Percentiles rank a stretch among this genome's conserved stretches.
phyloP scores from a whole-genome alignment of 1,140 invertebrate species.

The Argopecten irradians region DNA sequence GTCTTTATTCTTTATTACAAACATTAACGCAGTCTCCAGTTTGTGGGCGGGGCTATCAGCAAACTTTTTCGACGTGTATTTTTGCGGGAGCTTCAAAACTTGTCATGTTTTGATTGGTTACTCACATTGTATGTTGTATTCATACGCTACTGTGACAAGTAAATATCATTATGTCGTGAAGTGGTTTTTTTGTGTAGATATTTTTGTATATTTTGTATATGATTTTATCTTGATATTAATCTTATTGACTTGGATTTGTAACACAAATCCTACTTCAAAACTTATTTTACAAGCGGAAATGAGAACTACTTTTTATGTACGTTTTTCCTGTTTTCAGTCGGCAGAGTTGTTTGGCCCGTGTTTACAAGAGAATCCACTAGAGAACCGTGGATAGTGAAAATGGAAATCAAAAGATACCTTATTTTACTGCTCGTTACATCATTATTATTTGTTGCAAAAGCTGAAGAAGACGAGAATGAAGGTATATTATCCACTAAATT shows the following conservation, averaged over 20 bases:
- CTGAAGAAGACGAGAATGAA: background rate
- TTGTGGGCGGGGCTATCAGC: background rate
- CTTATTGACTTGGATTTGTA: too few relatives aligned
- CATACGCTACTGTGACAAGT: background rate
- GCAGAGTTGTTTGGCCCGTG: background rate
- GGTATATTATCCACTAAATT: background rate
- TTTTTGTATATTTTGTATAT: too few relatives aligned
- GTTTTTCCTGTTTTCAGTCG: background rate
- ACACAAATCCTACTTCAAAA: background rate
- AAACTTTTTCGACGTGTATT: conserved; percentile 13
- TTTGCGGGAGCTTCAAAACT: conserved; percentile 20
- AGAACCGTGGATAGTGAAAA: background rate
- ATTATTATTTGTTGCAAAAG: conserved; percentile 1
- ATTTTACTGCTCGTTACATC: background rate
- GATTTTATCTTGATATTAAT: too few relatives aligned
- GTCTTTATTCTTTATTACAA: too few relatives aligned
- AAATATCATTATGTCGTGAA: background rate
- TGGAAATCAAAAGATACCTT: conserved; percentile 2
- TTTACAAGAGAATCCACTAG: too few relatives aligned
- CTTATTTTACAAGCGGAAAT: background rate
- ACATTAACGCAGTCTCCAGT: too few relatives aligned
- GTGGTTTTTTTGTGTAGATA: too few relatives aligned
- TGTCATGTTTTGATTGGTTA: conserved; percentile 6
- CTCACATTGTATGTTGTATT: background rate
- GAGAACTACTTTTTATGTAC: background rate